A percentile compares a stretch with the other conserved stretches of the same genome.
phyloP scores from a whole-genome alignment of 2,888 invertebrate genomes.

The Hetaerina titia region DNA sequence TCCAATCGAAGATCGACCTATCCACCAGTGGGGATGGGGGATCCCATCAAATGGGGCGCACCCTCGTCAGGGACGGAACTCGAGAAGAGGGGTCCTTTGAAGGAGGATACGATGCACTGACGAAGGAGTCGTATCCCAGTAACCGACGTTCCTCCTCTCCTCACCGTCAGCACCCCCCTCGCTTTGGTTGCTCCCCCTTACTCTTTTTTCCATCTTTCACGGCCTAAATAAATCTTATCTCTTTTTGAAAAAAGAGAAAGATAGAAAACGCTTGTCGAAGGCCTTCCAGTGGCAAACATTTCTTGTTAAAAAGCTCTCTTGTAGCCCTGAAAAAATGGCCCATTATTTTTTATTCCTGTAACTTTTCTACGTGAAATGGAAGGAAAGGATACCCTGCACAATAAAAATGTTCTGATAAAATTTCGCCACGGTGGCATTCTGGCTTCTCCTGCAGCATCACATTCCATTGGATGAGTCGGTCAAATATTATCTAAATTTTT shows the following conservation, averaged over 20 bases:
- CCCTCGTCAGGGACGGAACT: too few relatives aligned
- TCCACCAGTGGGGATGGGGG: not conserved
- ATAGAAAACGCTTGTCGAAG: not conserved
- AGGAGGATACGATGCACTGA: not conserved
- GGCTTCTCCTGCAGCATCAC: too few relatives aligned
- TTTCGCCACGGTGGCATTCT: too few relatives aligned
- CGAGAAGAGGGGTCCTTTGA: not conserved
- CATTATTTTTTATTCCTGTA: not conserved
- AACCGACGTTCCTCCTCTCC: not conserved
- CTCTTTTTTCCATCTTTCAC: not conserved
- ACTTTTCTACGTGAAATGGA: too few relatives aligned
- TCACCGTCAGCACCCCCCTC: not conserved
- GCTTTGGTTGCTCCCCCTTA: not conserved
- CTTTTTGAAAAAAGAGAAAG: not conserved
- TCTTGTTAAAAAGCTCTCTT: not conserved
- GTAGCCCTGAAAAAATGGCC: not conserved
- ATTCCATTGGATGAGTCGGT: too few relatives aligned
- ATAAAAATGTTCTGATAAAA: too few relatives aligned
- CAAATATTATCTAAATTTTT: too few relatives aligned
- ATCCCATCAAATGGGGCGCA: too few relatives aligned
- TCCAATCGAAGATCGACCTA: constrained; percentile 15
- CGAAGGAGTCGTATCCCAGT: not conserved
- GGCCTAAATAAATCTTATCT: not conserved
- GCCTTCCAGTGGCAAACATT: not conserved
- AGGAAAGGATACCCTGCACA: too few relatives aligned